phyloP scores from a whole-genome alignment of 2,113 vertebrate genomes.

The Muntiacus muntjak region DNA sequence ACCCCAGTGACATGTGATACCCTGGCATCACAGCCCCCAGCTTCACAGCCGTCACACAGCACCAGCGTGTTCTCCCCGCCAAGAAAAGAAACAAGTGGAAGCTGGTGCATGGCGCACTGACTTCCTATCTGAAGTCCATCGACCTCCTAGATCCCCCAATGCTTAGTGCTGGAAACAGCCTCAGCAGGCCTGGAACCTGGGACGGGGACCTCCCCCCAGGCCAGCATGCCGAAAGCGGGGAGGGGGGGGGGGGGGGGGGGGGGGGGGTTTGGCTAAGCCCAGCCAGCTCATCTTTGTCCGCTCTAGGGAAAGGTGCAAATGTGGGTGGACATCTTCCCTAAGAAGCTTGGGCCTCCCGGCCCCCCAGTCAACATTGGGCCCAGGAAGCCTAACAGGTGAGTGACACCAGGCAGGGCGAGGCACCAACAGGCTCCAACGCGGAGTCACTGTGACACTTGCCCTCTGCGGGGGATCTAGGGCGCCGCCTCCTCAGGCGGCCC shows the following conservation, averaged over 20 bases:
- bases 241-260: accelerated
- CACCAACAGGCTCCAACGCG: not conserved
- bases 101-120: not conserved
- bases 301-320: conserved; percentile 83
- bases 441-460: not conserved
- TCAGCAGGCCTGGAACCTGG: not conserved
- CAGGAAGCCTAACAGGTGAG: conserved; percentile 76
- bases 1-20: not conserved
- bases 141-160: not conserved
- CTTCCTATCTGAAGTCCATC: not conserved
- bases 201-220: not conserved
- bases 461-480: not conserved
- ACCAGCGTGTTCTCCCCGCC: not conserved
- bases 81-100: not conserved
- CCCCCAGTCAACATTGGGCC: conserved; percentile 76
- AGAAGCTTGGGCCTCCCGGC: conserved; percentile 74
- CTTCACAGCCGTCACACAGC: not conserved
- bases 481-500: not conserved
- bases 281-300: not conserved
- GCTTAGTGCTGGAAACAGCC: not conserved
- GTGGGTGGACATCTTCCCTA: conserved; percentile 85
- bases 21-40: not conserved
- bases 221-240: accelerated
- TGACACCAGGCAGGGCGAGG: not conserved
- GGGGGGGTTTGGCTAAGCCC: not conserved